Evolutionary conservation across 2,113 vertebrate genomes (phyloP).

Genomic region (Microtus pennsylvanicus): DNA sequence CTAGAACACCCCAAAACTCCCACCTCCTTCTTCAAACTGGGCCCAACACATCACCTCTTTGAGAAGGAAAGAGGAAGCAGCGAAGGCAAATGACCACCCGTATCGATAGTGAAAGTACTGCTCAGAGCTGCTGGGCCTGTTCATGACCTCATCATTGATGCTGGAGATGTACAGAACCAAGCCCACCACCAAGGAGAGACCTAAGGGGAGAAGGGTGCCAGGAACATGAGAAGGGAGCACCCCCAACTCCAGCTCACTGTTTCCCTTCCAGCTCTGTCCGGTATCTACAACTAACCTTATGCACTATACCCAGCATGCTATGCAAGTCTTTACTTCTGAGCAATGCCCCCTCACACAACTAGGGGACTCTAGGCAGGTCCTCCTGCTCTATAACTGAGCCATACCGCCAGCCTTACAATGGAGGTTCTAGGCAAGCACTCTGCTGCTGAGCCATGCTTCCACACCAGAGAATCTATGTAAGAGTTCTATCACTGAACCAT

Average conservation of each 20-base stretch:
- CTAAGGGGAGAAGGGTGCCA: conserved; percentile 78
- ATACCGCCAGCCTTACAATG: not conserved
- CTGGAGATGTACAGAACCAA: conserved; percentile 97
- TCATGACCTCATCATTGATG: conserved; percentile 97
- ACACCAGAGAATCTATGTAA: not conserved
- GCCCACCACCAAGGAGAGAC: conserved; percentile 94
- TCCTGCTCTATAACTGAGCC: not conserved
- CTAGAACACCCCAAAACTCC: not conserved
- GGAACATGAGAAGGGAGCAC: not conserved
- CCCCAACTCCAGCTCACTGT: not conserved
- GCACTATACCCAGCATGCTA: not conserved
- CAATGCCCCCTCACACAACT: too few species aligned
- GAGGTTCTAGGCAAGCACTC: not conserved
- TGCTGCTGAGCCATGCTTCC: not conserved
- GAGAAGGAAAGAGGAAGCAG: conserved; percentile 95
- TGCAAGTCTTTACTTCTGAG: not conserved
- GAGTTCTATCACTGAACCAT: not conserved
- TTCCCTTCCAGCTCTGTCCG: too few species aligned
- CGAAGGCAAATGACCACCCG: conserved; percentile 97
- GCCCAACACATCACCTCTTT: conserved; percentile 90
- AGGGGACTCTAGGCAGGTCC: not conserved
- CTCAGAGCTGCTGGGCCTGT: conserved; percentile 93
- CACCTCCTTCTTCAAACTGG: not conserved
- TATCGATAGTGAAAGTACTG: conserved; percentile 96
- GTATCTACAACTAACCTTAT: not conserved